Base-by-base conservation (phyloP, 2,113 vertebrate genomes). In the Anthoscopus minutus region DNA sequence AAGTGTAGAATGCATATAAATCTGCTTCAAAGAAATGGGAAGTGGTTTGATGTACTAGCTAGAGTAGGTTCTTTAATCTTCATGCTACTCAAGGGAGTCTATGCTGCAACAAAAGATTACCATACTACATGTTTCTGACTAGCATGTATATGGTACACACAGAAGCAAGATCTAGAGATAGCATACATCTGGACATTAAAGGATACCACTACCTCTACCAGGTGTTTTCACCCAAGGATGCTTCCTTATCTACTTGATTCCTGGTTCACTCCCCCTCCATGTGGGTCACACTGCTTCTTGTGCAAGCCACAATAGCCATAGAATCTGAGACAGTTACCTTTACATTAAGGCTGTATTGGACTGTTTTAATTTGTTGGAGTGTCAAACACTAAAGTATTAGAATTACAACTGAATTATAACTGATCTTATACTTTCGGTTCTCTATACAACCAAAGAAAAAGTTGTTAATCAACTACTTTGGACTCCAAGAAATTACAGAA, bases 31-130 rank as follows among this genome's bases (percentile, higher is more conserved):
- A 96, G 88, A 92, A 88, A 60, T 30, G 20, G 56, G 54, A 94
- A 96, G 89, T 54, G 38, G 93, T 90, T 96, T 95, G 71, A 88
- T 88, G 42, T 58, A 86, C 37, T 47, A 93, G 54, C 64, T 88
- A 70, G 42, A 92, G 33, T 22, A 92, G 33, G 27, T 37, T 90
- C 88, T 96, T 96, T 96, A 77, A 96, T 94, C 88, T 90, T 86
- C 79, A 58, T 10, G 35, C 58, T 80, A 93, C n/a, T 69, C 87
- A 78, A 84, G 33, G 13, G 16, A 92, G 17, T 31, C 86, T 54
- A 14, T 23, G 47, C 65, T 95, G 51, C 60, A 73, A 93, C 86
- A 93, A 62, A 93, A 83, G 21, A 80, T 66, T 84, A 92, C 47
- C 76, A 60, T 51, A 44, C 33, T 77, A 51, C 31, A 58, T 78